Base-by-base conservation (phyloP, 2,888 invertebrate species). In the Muscina levida region DNA sequence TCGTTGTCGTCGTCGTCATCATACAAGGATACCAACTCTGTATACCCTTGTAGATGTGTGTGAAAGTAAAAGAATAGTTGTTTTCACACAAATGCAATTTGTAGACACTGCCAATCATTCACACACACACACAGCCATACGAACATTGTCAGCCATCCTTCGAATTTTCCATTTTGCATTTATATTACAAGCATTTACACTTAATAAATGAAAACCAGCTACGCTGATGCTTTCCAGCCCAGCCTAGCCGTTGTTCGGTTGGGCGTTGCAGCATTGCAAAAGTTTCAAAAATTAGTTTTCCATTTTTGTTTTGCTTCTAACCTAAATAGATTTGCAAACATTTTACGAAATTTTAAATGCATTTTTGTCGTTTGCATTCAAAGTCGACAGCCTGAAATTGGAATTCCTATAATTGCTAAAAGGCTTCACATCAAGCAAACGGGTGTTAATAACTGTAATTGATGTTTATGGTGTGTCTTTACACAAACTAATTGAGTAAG, bases 91-190 rank as follows among this genome's bases (percentile, higher is more conserved):
- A 62, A 42, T 62, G 62, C 62, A 62, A 42, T 39, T 62, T 42
- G 13, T 31, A 8, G 8, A 31, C 22, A n/a, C n/a, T n/a, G n/a
- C n/a, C n/a, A n/a, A n/a, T n/a, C n/a, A n/a, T n/a, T n/a, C n/a
- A 8, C 42, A 19, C 37, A 10, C 17, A 19, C 15, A 1, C 31
- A 19, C 62, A 17, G 39, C 39, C 42, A 31, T 3, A 31, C 31
- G 31, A 5, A n/a, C n/a, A n/a, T 31, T 31, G 31, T 31, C 31
- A 31, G 3, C 31, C 31, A 31, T 31, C 31, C 31, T 5, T 31
- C 66, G n/a, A 77, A 72, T 77, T 72, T 77, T 71, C 37, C 66
- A 19, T 59, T 72, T 77, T 71, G 48, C 66, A 19, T 59, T 77
- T 59, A 59, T 31, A 22, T 73, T 70, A 78, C 73, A 73, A 26